Conservation (phyloP, 2,113 vertebrate species). For the Channa maculata region DNA sequence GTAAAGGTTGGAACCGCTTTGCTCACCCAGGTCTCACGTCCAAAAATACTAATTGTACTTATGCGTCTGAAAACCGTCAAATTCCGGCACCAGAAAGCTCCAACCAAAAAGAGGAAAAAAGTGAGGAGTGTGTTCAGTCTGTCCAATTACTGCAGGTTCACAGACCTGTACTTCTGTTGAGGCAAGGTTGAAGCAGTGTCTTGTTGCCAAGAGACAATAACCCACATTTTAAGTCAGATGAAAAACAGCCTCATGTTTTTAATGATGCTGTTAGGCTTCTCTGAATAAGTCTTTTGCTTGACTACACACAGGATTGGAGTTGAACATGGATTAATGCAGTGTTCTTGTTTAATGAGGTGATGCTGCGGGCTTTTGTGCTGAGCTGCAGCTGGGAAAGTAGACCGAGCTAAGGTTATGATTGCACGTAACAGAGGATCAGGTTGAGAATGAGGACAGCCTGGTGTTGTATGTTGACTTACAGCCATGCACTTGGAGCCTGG, state of each 20-base stretch:
- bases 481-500: background rate
- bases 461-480: conserved; percentile 32
- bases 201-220: conserved; percentile 31
- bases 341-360: conserved; percentile 54
- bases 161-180: background rate
- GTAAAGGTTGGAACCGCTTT: conserved; percentile 7
- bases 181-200: conserved; percentile 15
- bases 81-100: too few species aligned
- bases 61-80: too few species aligned
- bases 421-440: conserved; percentile 1
- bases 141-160: background rate
- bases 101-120: too few species aligned
- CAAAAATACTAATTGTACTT: background rate
- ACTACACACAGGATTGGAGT: conserved; percentile 24
- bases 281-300: background rate
- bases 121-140: background rate
- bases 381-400: conserved; percentile 54
- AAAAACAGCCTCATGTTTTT: conserved; percentile 1
- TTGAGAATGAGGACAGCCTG: conserved; percentile 45
- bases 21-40: conserved; percentile 13
- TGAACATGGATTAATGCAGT: conserved; percentile 46
- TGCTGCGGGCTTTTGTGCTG: conserved; percentile 52
- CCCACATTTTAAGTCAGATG: background rate
- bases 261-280: conserved; percentile 15
- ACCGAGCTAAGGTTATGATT: conserved; percentile 50